Evolutionary conservation across 2,797 vertebrate genomes (phyloP), one percentile per base, ranked within the genome.

Genomic region (Poeciliopsis paucimaculata): DNA sequence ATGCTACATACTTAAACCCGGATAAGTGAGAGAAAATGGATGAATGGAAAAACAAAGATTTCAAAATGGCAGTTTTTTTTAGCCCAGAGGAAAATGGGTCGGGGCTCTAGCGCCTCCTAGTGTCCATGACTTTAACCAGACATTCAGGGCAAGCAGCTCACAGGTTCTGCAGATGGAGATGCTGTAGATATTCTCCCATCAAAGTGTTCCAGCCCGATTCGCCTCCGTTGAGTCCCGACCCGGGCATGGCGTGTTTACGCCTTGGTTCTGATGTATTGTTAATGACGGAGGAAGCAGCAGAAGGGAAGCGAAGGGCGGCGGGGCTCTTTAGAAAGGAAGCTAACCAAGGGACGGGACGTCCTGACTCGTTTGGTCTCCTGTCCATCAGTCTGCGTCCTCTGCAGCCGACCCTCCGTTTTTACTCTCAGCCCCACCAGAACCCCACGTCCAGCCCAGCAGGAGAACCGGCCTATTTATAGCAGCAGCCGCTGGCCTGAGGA

Each of bases 381-480:
- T 91, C 91, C 84, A 76, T 92, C 86, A 87, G 74, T 85, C 86
- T 80, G 82, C 84, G 84, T 89, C 86, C 88, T 92, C 83, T 80
- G 81, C 51, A 80, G 31, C 72, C 78, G 84, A 90, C 70, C 88
- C 86, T 46, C 87, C 81, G 73, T 90, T 92, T 88, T 80, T 82
- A 88, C 87, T 74, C 89, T 71, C 76, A 16, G 39, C 41, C 26
- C 18, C 10, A 23, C 62, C 31, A 31, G 28, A 78, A 82, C 84
- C 88, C 77, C 41, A 84, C 77, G 79, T 87, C 84, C 86, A 91
- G 88, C 87, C 88, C 88, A 83, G 91, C 93, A 94, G 93, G 90
- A 94, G 94, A 91, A 93, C 84, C 70, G 18, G 55, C 43, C 92
- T 94, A 94, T 94, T 93, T 93, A 89, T 93, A 95, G 91, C 60